phyloP scores from a whole-genome alignment of 1,140 invertebrate species.

The Cylas formicarius region DNA sequence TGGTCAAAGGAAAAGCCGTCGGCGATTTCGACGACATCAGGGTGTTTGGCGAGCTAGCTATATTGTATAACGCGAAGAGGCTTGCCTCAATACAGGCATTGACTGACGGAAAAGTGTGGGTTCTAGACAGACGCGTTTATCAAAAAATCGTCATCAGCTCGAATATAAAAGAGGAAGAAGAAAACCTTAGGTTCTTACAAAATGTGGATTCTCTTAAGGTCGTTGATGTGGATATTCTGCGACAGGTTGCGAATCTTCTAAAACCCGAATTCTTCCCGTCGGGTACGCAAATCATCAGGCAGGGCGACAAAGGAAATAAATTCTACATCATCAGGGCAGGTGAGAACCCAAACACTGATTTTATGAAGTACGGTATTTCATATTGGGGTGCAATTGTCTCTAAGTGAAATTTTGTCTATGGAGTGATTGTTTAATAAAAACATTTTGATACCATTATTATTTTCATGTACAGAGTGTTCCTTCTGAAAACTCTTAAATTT shows the following conservation, averaged over 20 bases:
- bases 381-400: no score
- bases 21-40: conserved; percentile 23
- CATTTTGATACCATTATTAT: no score
- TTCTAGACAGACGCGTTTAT: conserved; percentile 76
- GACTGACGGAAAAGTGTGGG: conserved; percentile 69
- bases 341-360: background rate
- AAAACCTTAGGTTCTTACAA: conserved; percentile 75
- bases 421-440: no score
- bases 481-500: no score
- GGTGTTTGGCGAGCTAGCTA: conserved; percentile 32
- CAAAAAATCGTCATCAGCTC: conserved; percentile 82
- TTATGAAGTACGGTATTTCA: background rate
- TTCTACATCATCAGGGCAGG: conserved; percentile 92
- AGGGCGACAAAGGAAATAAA: conserved; percentile 86
- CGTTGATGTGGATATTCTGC: conserved; percentile 70
- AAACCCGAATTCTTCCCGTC: conserved; percentile 82
- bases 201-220: conserved; percentile 76
- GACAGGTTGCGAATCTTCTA: conserved; percentile 83
- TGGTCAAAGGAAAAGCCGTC: conserved; percentile 25
- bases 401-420: no score
- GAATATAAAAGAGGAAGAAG: conserved; percentile 69
- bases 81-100: conserved; percentile 25
- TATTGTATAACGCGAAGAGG: conserved; percentile 32
- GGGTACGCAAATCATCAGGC: conserved; percentile 80
- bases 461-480: no score